Evolutionary conservation across 2,797 vertebrate species (phyloP).

Genomic region (Ficedula albicollis): DNA sequence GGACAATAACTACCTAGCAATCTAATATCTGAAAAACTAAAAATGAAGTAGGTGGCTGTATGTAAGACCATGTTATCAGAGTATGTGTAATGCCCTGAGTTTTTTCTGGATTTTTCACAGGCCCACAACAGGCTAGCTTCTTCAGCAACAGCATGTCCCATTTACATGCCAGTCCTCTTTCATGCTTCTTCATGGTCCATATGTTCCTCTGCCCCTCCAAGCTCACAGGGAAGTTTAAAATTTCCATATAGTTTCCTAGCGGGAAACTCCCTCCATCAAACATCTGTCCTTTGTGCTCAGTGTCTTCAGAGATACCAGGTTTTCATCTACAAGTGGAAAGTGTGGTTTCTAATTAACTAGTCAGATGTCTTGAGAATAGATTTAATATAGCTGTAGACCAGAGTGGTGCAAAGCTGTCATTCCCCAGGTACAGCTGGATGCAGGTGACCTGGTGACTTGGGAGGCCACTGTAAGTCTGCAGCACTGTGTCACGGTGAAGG

Average conservation of each 20-base stretch:
- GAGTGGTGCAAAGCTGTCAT: background rate
- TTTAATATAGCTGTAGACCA: background rate
- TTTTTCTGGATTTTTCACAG: background rate
- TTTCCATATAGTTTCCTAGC: background rate
- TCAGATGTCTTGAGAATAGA: background rate
- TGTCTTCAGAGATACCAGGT: background rate
- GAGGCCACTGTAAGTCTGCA: background rate
- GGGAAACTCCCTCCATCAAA: background rate
- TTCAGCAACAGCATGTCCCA: background rate
- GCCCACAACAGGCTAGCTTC: background rate
- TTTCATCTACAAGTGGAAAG: background rate
- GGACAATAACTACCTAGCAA: background rate
- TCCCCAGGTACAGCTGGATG: background rate
- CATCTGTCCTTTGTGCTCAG: background rate
- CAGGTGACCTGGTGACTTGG: background rate
- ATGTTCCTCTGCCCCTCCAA: background rate
- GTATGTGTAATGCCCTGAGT: background rate
- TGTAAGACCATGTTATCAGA: background rate
- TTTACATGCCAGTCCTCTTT: background rate
- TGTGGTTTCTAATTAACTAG: background rate
- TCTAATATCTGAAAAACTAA: background rate
- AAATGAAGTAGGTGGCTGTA: background rate
- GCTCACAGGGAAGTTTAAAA: background rate
- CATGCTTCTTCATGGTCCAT: background rate
- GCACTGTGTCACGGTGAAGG: background rate